Evolutionary conservation across 2,113 vertebrate genomes (phyloP), one percentile per base, ranked within the genome.

Genomic region (Spizaetus ornatus): DNA sequence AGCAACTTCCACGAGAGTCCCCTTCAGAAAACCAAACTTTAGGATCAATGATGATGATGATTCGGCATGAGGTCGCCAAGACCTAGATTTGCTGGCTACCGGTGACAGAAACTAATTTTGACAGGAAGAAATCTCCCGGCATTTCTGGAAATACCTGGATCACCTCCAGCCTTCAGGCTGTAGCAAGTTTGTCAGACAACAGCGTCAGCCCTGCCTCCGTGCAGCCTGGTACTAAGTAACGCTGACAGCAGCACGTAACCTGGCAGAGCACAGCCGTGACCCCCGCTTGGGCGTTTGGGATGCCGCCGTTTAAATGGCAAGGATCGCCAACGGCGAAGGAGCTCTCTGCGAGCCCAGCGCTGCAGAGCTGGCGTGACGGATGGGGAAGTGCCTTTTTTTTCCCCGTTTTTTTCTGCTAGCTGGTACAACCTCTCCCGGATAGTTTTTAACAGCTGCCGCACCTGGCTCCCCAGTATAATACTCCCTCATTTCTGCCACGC

Each of bases 341-440:
- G 36, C 31, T 7, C 40, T 3, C 26, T 36, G 63, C 1, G 3
- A 31, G 25, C 13, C 47, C 6, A 4, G 23, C 29, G 40, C 31
- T 38, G 21, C 50, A 58, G 19, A 53, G 40, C 19, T 62, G n/a
- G 27, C 1, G 4, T 0, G 1, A 65, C 5, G 0, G 36, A 52
- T 27, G 40, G 29, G 69, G 48, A 91, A 66, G 52, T 27, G 47
- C 20, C 20, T n/a, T 27, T 18, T 47, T 21, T 34, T 62, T 45
- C 6, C 18, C 50, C 47, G 3, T 9, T 50, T n/a, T 78, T 22
- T 16, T 10, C 15, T 16, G 43, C 55, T 76, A 70, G 29, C 13
- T 19, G 58, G 15, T 9, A 36, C 43, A 32, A 22, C 58, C 17
- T 69, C 43, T 63, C 22, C 58, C 32, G 9, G 32, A 22, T 5